Evolutionary conservation across 2,888 invertebrate genomes (phyloP).

Genomic region (Phengaris alcon): DNA sequence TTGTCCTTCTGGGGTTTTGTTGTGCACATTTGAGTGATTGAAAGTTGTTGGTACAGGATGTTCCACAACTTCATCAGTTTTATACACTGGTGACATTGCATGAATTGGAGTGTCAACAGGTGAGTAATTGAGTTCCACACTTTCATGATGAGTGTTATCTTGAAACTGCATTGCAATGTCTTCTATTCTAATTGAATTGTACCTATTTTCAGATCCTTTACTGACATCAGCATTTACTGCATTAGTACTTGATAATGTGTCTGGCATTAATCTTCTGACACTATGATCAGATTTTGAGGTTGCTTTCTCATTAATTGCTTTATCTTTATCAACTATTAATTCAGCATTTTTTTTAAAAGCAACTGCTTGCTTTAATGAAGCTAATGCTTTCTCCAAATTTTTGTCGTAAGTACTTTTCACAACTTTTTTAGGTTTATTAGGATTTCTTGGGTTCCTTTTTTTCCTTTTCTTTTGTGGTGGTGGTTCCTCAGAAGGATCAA

Average conservation of each 20-base stretch:
- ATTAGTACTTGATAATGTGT: neutral
- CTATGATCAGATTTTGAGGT: neutral
- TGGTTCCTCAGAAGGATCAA: constrained; percentile 70
- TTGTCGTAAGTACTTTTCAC: constrained; percentile 61
- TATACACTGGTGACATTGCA: constrained; percentile 24
- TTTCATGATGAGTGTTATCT: constrained; percentile 41
- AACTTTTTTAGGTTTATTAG: constrained; percentile 52
- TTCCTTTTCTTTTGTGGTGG: constrained; percentile 65
- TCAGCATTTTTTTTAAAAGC: constrained; percentile 43
- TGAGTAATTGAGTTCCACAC: constrained; percentile 57
- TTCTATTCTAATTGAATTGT: constrained; percentile 59
- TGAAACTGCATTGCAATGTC: constrained; percentile 67
- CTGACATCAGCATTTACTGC: neutral
- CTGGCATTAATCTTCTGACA: neutral
- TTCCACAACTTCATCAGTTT: constrained; percentile 14
- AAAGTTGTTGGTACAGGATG: neutral
- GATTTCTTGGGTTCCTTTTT: constrained; percentile 50
- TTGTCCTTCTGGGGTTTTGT: constrained; percentile 37
- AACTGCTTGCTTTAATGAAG: constrained; percentile 51
- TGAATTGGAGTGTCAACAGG: constrained; percentile 58
- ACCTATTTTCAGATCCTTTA: constrained; percentile 41
- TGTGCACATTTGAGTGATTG: neutral
- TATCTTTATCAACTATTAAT: constrained; percentile 23
- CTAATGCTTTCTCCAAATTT: constrained; percentile 61
- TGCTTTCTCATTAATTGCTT: constrained; percentile 4